These are phyloP conservation scores for Drosophila nigromelanica DNA, from an alignment of 1,140 invertebrate species.

Conservation along the genomic window DNA sequence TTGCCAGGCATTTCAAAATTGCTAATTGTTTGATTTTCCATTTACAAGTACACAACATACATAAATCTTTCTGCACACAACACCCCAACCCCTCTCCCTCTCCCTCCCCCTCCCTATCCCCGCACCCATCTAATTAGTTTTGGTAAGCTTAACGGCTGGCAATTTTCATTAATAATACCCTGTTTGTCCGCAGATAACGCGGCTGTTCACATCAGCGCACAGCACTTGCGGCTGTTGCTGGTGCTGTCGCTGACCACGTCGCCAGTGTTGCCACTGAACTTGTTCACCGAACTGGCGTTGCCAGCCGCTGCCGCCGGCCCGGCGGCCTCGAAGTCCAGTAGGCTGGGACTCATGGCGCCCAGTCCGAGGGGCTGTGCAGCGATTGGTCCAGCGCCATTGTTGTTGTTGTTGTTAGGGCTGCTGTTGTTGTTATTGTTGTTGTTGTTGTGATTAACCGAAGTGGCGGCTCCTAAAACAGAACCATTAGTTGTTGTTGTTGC, in stretches of 20 bases:
- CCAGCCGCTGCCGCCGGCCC: slow-evolving; percentile 49
- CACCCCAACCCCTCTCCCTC: neutral
- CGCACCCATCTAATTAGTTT: neutral
- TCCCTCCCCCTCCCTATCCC: neutral
- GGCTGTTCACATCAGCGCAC: slow-evolving; percentile 80
- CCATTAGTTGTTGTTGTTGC: slow-evolving; percentile 65
- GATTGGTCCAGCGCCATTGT: slow-evolving; percentile 51
- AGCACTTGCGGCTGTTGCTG: slow-evolving; percentile 87
- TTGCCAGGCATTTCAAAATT: slow-evolving; percentile 50
- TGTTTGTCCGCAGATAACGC: slow-evolving; percentile 31
- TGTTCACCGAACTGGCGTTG: slow-evolving; percentile 67
- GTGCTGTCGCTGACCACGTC: slow-evolving; percentile 88
- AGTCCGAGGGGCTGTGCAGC: slow-evolving; percentile 56
- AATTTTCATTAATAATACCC: slow-evolving; percentile 47
- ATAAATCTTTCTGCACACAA: neutral
- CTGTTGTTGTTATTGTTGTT: slow-evolving; percentile 62
- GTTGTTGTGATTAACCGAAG: slow-evolving; percentile 57
- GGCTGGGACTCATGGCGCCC: slow-evolving; percentile 63
- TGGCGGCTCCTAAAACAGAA: slow-evolving; percentile 80
- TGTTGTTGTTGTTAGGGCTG: slow-evolving; percentile 63
- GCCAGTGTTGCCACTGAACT: slow-evolving; percentile 88
- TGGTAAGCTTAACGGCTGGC: slow-evolving; percentile 55
- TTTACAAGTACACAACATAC: slow-evolving; percentile 29
- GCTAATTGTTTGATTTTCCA: slow-evolving; percentile 38
- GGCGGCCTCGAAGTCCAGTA: slow-evolving; percentile 61